Conservation (phyloP, 1,140 invertebrate species). For the Asbolus verrucosus region DNA sequence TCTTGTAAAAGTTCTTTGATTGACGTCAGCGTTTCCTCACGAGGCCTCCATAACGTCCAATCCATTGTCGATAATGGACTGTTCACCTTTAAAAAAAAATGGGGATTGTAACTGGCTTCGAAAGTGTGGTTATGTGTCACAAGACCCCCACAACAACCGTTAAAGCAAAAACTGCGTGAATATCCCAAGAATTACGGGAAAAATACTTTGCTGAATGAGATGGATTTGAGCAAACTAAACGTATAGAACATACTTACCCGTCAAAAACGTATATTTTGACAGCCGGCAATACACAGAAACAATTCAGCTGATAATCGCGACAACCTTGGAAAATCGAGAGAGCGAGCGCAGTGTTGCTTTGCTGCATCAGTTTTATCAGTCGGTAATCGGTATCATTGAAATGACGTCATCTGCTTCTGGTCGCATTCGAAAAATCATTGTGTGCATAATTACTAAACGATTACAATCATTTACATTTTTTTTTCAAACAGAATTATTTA, state of each 20-base stretch:
- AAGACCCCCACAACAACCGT: neutral
- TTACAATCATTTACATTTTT: too few relatives aligned
- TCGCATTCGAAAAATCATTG: too few relatives aligned
- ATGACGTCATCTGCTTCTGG: constrained; percentile 17
- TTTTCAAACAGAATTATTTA: too few relatives aligned
- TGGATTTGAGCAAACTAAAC: neutral
- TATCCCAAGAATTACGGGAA: too few relatives aligned
- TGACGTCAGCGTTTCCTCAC: constrained; percentile 57
- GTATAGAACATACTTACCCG: constrained; percentile 21
- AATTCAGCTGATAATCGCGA: constrained; percentile 34
- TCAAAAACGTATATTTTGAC: constrained; percentile 22
- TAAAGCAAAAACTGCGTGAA: neutral
- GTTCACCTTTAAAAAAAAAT: constrained; percentile 21
- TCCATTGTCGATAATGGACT: constrained; percentile 53
- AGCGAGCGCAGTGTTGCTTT: constrained; percentile 23
- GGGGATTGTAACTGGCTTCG: too few relatives aligned
- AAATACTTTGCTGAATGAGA: neutral
- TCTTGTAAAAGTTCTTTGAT: constrained; percentile 61
- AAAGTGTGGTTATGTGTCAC: constrained; percentile 21
- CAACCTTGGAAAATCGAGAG: constrained; percentile 2
- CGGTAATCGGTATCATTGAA: constrained; percentile 16
- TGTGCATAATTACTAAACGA: too few relatives aligned
- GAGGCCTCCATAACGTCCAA: constrained; percentile 60
- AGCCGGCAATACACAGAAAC: constrained; percentile 15
- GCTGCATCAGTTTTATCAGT: constrained; percentile 26